Evolutionary conservation across 2,113 vertebrate genomes (phyloP).

Genomic region (Leptodactylus fuscus): DNA sequence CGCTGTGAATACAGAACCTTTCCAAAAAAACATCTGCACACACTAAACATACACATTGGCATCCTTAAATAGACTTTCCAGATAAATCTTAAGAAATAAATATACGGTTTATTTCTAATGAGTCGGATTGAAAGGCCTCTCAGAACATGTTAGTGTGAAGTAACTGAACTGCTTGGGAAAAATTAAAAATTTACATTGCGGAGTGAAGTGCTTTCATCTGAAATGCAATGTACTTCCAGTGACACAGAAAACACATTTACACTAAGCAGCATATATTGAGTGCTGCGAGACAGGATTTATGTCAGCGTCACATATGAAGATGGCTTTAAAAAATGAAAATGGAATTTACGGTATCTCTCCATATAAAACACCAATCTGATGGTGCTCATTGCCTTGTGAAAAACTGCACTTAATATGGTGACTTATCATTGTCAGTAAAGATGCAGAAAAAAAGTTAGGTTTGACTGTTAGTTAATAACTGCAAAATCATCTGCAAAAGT

Average conservation of each 20-base stretch:
- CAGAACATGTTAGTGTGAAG: conserved; percentile 68
- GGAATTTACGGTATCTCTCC: not conserved
- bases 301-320: conserved; percentile 60
- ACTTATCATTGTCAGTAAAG: too few species aligned
- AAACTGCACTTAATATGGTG: too few species aligned
- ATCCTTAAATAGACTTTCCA: conserved; percentile 78
- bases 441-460: too few species aligned
- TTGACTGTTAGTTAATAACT: too few species aligned
- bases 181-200: conserved; percentile 77
- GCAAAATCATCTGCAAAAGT: too few species aligned
- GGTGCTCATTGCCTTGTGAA: not conserved
- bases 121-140: conserved; percentile 64
- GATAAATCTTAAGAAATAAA: conserved; percentile 60
- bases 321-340: conserved; percentile 60
- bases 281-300: conserved; percentile 54
- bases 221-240: conserved; percentile 71
- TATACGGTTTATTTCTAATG: conserved; percentile 28
- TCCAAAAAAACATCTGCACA: conserved; percentile 76
- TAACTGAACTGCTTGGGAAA: conserved; percentile 69
- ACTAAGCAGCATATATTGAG: conserved; percentile 71
- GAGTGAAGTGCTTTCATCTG: conserved; percentile 72
- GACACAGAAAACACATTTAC: conserved; percentile 74
- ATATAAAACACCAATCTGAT: not conserved
- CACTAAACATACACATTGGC: conserved; percentile 75
- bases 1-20: conserved; percentile 74